phyloP scores from a whole-genome alignment of 2,888 invertebrate genomes.

The Caenorhabditis zanzibari region DNA sequence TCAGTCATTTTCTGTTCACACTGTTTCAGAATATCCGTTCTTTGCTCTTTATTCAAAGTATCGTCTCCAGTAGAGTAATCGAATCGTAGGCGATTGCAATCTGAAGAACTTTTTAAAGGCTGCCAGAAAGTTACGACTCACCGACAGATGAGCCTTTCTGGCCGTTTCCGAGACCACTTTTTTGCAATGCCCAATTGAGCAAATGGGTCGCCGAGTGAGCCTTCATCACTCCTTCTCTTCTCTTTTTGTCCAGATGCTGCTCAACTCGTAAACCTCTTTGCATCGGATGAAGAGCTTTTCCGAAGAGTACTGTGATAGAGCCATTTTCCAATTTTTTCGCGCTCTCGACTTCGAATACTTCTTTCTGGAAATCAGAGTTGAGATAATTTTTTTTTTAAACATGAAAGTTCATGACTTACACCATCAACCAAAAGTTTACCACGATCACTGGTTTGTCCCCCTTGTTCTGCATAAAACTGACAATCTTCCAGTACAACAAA shows the following conservation, averaged over 20 bases:
- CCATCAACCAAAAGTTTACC: constrained; percentile 31
- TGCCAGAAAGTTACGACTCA: constrained; percentile 17
- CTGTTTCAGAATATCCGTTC: constrained; percentile 22
- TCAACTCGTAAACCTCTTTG: constrained; percentile 24
- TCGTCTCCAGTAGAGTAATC: constrained; percentile 44
- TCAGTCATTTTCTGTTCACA: constrained; percentile 32
- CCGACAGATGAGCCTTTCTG: constrained; percentile 69
- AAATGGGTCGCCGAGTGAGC: constrained; percentile 72
- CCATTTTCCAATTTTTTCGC: constrained; percentile 45
- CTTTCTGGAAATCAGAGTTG: constrained; percentile 23
- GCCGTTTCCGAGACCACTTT: constrained; percentile 49
- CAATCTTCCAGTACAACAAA: constrained; percentile 62
- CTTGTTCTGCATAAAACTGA: constrained; percentile 68
- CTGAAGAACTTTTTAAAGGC: constrained; percentile 14
- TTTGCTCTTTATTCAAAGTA: constrained; percentile 20
- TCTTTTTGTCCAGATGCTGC: constrained; percentile 45
- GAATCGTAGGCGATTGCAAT: constrained; percentile 54
- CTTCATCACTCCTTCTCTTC: constrained; percentile 65
- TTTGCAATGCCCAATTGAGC: constrained; percentile 66
- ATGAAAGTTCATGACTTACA: constrained; percentile 10
- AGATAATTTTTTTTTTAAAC: too few relatives aligned
- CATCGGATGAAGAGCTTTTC: constrained; percentile 28
- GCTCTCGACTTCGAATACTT: constrained; percentile 49
- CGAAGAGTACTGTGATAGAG: constrained; percentile 42
- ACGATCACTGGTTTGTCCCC: constrained; percentile 51